Base-by-base conservation (phyloP, 1,140 invertebrate species). In the Capitella teleta region DNA sequence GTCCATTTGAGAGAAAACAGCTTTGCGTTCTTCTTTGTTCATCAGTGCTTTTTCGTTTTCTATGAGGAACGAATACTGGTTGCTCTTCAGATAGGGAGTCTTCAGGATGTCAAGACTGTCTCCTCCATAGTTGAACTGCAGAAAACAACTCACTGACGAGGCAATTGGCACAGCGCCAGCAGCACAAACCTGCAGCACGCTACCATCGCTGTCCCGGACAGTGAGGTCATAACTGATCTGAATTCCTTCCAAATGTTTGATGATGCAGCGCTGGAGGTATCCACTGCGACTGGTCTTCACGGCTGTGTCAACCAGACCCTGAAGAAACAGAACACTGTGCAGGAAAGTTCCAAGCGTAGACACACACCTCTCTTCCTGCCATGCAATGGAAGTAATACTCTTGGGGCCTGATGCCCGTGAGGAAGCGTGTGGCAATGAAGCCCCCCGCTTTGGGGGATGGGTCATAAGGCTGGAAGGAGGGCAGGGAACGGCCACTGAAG, bases 361-460 rank as follows among this genome's bases (percentile, higher is more conserved):
- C 12, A 52, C 55, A 56, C 64, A 82, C 83, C 80, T 98, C 96
- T 72, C 96, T 80, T 53, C 96, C 96, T 45, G 96, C 96, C 94
- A 98, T 98, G 67, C 94, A 98, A 79, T 99, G 94, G 72, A 96
- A 98, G 73, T 97, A 99, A 64, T 95, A 97, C 66, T 98, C 94
- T 73, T 95, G 91, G 0, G 93, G 92, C 62, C 87, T 81, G 54
- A 98, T 91, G 47, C 95, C 95, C 0, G 93, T 98, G 78, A 98
- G 84, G 62, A 99, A 99, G 25, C 95, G 77, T 2, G 89, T 86
- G 59, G 87, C 85, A 30, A 98, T 88, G 66, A 95, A 99, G 14
- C 96, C 96, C 34, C 96, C 94, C 24, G 94, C 87, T 63, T 87
- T 76, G 0, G 94, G 93, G 0, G 86, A 80, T 14, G 84, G 79